Conservation (phyloP, 2,888 invertebrate genomes). For the Cantharis lateralis region DNA sequence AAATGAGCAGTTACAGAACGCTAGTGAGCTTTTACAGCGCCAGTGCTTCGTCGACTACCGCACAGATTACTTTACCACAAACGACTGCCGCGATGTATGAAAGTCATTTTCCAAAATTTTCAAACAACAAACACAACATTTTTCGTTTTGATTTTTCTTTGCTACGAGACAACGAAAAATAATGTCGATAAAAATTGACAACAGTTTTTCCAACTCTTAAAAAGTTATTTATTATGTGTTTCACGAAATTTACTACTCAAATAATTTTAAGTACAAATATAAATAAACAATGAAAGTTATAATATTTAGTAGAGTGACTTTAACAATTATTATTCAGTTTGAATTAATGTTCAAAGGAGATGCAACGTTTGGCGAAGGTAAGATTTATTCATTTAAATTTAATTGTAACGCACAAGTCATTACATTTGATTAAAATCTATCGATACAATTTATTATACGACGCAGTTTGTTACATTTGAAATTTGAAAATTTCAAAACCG, state of each 20-base stretch:
- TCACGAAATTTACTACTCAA: background rate
- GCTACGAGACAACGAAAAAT: background rate
- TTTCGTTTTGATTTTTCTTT: background rate
- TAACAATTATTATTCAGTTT: constrained; percentile 1
- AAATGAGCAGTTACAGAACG: constrained; percentile 24
- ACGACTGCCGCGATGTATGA: constrained; percentile 19
- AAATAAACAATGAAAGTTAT: constrained; percentile 12
- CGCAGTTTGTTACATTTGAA: background rate
- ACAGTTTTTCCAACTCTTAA: background rate
- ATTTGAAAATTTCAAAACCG: background rate
- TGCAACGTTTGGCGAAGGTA: constrained; percentile 12
- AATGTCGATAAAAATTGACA: background rate
- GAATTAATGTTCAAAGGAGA: constrained; percentile 6
- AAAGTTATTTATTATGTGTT: background rate
- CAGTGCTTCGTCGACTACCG: constrained; percentile 21
- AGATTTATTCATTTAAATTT: background rate
- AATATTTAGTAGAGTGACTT: constrained; percentile 9
- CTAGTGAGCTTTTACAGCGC: constrained; percentile 21
- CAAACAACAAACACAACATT: background rate
- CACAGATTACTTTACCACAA: constrained; percentile 20
- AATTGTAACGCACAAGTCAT: background rate
- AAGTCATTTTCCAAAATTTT: background rate
- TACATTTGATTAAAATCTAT: background rate
- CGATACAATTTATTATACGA: background rate
- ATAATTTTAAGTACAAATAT: background rate